A percentile compares a stretch with the other conserved stretches of the same genome.
Evolutionary conservation across 2,797 vertebrate genomes (phyloP).

Genomic region (Strix occidentalis): DNA sequence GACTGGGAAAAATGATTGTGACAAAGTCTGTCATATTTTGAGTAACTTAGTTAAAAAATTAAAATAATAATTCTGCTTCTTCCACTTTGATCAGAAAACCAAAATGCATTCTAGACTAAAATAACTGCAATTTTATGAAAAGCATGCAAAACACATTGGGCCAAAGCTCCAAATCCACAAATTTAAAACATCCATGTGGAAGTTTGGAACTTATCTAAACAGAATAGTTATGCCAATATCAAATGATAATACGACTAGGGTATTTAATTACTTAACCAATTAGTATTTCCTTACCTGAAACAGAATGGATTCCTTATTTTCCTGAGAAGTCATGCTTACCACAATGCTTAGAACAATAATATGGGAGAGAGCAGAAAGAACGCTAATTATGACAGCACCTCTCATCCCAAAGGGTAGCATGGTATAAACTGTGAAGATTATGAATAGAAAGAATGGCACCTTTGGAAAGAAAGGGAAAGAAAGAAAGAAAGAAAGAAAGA

Average conservation of each 20-base stretch:
- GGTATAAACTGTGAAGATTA: conserved; percentile 93
- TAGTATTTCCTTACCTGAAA: conserved; percentile 79
- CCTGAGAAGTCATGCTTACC: conserved; percentile 13
- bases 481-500: no score
- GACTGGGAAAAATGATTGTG: background rate
- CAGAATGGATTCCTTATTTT: background rate
- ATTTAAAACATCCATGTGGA: background rate
- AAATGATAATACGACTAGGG: background rate
- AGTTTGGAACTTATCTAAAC: background rate
- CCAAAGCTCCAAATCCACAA: background rate
- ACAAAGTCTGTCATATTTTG: background rate
- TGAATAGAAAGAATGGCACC: conserved; percentile 96
- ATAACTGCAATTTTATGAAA: background rate
- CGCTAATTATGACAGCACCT: conserved; percentile 83
- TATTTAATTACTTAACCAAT: background rate
- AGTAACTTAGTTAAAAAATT: background rate
- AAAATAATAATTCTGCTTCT: background rate
- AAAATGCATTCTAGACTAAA: background rate
- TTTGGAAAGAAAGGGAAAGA: conserved; percentile 42
- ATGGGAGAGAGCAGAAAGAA: conserved; percentile 86
- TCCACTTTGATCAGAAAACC: background rate
- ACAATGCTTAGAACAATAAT: conserved; percentile 80
- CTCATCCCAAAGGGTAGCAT: conserved; percentile 91
- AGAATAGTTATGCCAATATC: background rate
- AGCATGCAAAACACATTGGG: background rate